Conservation (phyloP, 2,797 vertebrate genomes). For the Pseudomugil gertrudae region DNA sequence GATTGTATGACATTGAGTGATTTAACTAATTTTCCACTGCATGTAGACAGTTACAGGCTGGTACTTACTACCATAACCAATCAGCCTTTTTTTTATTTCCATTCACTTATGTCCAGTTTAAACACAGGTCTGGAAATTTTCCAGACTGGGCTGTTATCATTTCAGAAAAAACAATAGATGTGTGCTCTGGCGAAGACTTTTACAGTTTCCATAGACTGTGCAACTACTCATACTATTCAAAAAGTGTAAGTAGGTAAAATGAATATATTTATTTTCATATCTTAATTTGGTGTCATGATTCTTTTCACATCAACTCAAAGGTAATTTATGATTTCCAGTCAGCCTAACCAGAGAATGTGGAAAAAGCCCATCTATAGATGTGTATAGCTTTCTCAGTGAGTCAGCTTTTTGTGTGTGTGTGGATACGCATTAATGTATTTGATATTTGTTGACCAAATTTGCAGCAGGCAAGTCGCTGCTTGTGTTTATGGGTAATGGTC, state of each 20-base stretch:
- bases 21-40: not conserved
- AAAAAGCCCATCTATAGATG: not conserved
- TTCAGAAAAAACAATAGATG: not conserved
- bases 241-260: not conserved
- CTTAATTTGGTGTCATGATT: not conserved
- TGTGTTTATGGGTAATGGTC: conserved; percentile 89
- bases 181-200: not conserved
- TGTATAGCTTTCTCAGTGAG: not conserved
- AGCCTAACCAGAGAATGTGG: conserved; percentile 29
- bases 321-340: conserved; percentile 16
- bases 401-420: conserved; percentile 25
- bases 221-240: not conserved
- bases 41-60: not conserved
- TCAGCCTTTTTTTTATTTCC: not conserved
- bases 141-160: not conserved
- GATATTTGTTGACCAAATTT: conserved; percentile 92
- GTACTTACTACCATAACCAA: conserved; percentile 3
- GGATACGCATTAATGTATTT: conserved; percentile 78
- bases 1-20: not conserved
- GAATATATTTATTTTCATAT: not conserved
- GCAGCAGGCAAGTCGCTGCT: conserved; percentile 89
- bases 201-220: not conserved
- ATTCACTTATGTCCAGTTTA: not conserved
- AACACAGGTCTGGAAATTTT: not conserved
- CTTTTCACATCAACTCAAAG: not conserved